A percentile compares a stretch with the other conserved stretches of the same genome.
phyloP scores from a whole-genome alignment of 2,888 invertebrate species.

The Melinaea marsaeus region DNA sequence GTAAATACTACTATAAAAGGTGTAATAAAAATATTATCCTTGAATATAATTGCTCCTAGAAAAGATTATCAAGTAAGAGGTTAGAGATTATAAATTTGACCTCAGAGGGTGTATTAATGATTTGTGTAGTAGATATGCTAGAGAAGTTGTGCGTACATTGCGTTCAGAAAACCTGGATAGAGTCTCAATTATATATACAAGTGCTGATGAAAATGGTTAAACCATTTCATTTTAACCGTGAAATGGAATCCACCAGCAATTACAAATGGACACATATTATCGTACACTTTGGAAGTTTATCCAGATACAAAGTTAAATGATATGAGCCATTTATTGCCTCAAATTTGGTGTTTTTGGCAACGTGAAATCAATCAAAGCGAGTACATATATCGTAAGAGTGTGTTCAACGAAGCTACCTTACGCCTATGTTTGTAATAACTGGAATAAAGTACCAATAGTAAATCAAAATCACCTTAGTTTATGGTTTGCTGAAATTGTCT shows the following conservation, averaged over 20 bases:
- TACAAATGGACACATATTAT: conserved; percentile 61
- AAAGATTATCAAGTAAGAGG: conserved; percentile 49
- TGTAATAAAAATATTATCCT: conserved; percentile 46
- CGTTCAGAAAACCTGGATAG: conserved; percentile 49
- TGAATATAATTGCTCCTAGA: conserved; percentile 46
- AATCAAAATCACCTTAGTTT: conserved; percentile 34
- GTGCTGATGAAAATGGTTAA: conserved; percentile 40
- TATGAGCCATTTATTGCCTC: conserved; percentile 43
- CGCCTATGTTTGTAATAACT: conserved; percentile 40
- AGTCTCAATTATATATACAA: conserved; percentile 40
- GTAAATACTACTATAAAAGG: conserved; percentile 45
- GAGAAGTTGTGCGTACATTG: conserved; percentile 55
- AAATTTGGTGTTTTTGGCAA: conserved; percentile 49
- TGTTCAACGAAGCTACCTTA: conserved; percentile 48
- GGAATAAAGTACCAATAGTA: conserved; percentile 30
- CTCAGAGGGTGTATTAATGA: conserved; percentile 54
- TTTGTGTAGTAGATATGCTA: conserved; percentile 55
- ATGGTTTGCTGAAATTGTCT: conserved; percentile 50
- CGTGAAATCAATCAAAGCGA: conserved; percentile 39
- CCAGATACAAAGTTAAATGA: conserved; percentile 42
- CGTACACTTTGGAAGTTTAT: conserved; percentile 57
- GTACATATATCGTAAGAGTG: conserved; percentile 44
- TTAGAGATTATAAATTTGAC: conserved; percentile 60
- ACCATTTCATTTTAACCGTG: conserved; percentile 37
- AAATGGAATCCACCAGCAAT: conserved; percentile 56